Percentiles rank a stretch among this genome's conserved stretches.
Conservation (phyloP, 2,113 vertebrate genomes). For the Edolisoma coerulescens region DNA sequence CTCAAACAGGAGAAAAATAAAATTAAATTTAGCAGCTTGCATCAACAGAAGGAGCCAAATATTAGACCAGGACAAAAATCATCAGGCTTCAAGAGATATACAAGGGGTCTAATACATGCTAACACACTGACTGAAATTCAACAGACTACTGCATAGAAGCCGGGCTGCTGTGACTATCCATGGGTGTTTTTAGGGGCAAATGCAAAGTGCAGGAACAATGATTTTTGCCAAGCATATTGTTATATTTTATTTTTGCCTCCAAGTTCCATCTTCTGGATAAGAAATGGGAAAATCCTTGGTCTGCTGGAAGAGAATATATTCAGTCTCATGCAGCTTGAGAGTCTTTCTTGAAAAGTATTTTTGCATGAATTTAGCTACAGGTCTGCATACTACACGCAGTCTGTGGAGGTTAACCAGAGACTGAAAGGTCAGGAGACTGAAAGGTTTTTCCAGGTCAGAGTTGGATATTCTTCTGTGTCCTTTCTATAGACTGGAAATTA, state of each 20-base stretch:
- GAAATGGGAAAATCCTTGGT: not conserved
- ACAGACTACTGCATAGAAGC: not conserved
- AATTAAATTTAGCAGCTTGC: not conserved
- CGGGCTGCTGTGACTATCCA: not conserved
- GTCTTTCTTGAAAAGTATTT: not conserved
- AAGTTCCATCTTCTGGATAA: not conserved
- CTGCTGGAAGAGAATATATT: not conserved
- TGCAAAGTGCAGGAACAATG: not conserved
- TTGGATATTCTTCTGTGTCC: not conserved
- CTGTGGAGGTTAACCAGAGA: not conserved
- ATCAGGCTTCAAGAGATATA: not conserved
- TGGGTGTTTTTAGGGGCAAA: not conserved
- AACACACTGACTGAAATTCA: not conserved
- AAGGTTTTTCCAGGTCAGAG: not conserved
- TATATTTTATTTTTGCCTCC: not conserved
- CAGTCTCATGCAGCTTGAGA: not conserved
- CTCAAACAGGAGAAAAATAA: not conserved
- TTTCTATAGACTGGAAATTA: not conserved
- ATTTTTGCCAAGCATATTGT: not conserved
- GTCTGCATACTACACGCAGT: not conserved
- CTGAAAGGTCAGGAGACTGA: not conserved
- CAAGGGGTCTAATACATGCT: not conserved
- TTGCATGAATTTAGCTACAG: not conserved
- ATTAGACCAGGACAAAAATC: not conserved
- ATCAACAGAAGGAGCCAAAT: not conserved